Base-by-base conservation (phyloP, 2,113 vertebrate species). In the Daboia siamensis region DNA sequence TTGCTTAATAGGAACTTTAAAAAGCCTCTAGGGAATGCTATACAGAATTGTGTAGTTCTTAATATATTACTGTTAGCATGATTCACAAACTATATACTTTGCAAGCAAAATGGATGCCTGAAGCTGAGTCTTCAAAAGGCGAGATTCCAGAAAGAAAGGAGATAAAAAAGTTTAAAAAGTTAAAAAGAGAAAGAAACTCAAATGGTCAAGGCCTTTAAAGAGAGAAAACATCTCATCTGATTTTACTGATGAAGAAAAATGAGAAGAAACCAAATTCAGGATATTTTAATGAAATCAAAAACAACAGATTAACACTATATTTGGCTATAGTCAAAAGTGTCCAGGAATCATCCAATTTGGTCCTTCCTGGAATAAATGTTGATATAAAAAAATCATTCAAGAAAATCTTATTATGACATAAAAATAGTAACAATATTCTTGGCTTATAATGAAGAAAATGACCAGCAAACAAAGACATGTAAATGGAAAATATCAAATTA, bases 21-120 rank as follows among this genome's bases (percentile, higher is more conserved):
- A 24, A 48, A 89, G 3, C 29, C 13, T 92, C 85, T 85, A 2
- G 91, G 55, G 84, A 86, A 91, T 85, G 51, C 4, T 91, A 61
- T 52, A 29, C 52, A 57, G 48, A 33, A 87, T 20, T 44, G 84
- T 33, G 24, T 54, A 51, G 33, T 85, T 57, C n/a, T 51, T 64
- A 61, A 91, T 56, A 64, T 56, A 56, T 56, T 61, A 54, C 51
- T 90, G 5, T 86, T 54, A 51, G 51, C 29, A 1, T 24, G 56
- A 39, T 91, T 89, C 12, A 11, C 48, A 26, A 33, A 91, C 13
- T 91, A 91, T 91, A 33, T 86, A 55, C 69, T 74, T 93, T 57
- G 57, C 51, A 91, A 93, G 26, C 87, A 80, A 89, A 91, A 89
- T 86, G 74, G 12, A 91, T 86, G 74, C 74, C 88, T 26, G 26